phyloP scores from a whole-genome alignment of 1,140 invertebrate genomes.

The Penaeus indicus region DNA sequence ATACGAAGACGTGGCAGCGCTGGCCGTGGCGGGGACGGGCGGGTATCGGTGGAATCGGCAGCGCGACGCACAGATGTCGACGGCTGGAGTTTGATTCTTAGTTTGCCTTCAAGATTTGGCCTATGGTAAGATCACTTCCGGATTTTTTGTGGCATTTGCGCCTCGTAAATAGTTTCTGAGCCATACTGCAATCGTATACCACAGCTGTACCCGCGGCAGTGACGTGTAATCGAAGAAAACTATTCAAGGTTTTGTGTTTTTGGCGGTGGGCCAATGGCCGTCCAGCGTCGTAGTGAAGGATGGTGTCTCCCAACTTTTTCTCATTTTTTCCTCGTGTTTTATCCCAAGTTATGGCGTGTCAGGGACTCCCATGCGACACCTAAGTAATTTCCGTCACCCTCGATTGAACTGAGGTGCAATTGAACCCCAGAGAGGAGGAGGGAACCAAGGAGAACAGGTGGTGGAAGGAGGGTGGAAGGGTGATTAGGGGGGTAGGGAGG shows the following conservation, averaged over 20 bases:
- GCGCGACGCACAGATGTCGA: slow-evolving; percentile 46
- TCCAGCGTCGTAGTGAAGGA: slow-evolving; percentile 37
- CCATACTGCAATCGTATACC: neutral
- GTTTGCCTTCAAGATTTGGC: neutral
- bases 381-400: too few relatives aligned
- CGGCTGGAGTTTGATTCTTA: slow-evolving; percentile 48
- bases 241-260: neutral
- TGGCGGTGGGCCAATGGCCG: slow-evolving; percentile 39
- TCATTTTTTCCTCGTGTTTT: neutral
- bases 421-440: too few relatives aligned
- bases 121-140: neutral
- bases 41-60: neutral
- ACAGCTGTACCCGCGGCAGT: neutral
- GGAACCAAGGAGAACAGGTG: neutral
- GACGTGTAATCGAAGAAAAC: neutral
- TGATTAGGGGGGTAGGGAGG: neutral
- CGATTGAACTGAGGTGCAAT: too few relatives aligned
- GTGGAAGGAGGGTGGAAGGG: neutral
- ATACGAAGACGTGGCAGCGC: neutral
- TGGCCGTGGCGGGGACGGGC: neutral
- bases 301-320: slow-evolving; percentile 53
- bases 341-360: too few relatives aligned
- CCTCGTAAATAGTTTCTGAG: neutral
- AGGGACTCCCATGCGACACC: too few relatives aligned
- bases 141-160: neutral